Evolutionary conservation across 2,797 vertebrate genomes (phyloP).

Genomic region (Petrocephalus schoutedeni): DNA sequence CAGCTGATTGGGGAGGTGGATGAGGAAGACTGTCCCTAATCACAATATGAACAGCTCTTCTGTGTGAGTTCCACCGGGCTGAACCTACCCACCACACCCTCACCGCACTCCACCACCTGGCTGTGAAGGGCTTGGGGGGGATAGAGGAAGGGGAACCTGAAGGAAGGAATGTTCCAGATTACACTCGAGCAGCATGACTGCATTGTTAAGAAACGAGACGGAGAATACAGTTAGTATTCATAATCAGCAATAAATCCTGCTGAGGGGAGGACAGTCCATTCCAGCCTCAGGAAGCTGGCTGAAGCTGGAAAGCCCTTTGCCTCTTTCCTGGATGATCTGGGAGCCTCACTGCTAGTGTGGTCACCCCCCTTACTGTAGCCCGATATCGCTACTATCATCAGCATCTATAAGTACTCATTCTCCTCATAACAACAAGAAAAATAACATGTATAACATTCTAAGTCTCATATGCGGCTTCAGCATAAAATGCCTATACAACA

Average conservation of each 20-base stretch:
- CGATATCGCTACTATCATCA: not conserved
- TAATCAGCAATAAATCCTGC: not conserved
- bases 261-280: conserved; percentile 21
- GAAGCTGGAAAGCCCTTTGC: conserved; percentile 41
- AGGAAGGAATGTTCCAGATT: not conserved
- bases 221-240: not conserved
- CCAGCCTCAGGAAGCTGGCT: conserved; percentile 44
- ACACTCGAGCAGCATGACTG: not conserved
- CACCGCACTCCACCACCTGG: not conserved
- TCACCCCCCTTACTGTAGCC: not conserved
- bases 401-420: not conserved
- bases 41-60: conserved; percentile 36
- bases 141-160: not conserved
- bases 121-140: not conserved
- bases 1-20: conserved; percentile 19
- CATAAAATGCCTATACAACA: not conserved
- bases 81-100: conserved; percentile 30
- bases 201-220: not conserved
- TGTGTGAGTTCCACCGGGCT: conserved; percentile 32
- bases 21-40: conserved; percentile 41
- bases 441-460: not conserved
- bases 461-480: not conserved
- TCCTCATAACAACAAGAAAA: not conserved
- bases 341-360: not conserved
- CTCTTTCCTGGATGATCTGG: not conserved